Percentiles rank a stretch among this genome's conserved stretches.
Conservation (phyloP, 2,888 invertebrate genomes). For the Fragum sueziense region DNA sequence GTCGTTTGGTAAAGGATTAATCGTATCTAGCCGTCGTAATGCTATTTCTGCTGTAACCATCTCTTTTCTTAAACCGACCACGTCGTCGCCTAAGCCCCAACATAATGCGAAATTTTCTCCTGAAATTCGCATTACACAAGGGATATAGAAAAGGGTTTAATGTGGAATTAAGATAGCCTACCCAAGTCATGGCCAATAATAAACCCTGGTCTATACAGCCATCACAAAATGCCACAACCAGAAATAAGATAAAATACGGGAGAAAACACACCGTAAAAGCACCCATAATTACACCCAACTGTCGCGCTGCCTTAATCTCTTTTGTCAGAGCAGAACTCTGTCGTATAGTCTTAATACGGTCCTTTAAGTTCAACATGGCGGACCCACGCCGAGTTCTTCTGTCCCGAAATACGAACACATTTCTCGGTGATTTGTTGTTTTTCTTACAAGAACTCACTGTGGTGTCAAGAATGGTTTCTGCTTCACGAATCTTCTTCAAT, state of each 20-base stretch:
- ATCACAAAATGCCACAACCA: conserved; percentile 84
- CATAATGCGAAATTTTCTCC: conserved; percentile 81
- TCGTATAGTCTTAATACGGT: conserved; percentile 71
- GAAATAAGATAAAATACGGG: conserved; percentile 85
- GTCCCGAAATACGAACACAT: conserved; percentile 66
- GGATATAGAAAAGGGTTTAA: conserved; percentile 84
- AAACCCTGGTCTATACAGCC: conserved; percentile 82
- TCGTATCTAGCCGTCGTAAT: conserved; percentile 70
- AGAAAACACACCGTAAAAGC: conserved; percentile 86
- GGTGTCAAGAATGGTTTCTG: conserved; percentile 68
- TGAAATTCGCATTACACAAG: conserved; percentile 83
- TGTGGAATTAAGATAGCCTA: conserved; percentile 84
- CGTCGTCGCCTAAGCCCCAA: conserved; percentile 58
- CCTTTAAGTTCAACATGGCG: conserved; percentile 67
- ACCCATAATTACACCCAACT: conserved; percentile 85
- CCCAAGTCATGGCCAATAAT: conserved; percentile 83
- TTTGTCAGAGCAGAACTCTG: conserved; percentile 77
- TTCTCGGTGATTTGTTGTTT: conserved; percentile 36
- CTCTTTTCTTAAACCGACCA: conserved; percentile 42
- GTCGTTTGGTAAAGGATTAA: conserved; percentile 36
- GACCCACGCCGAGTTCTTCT: conserved; percentile 63
- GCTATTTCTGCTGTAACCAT: conserved; percentile 65
- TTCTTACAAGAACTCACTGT: conserved; percentile 60
- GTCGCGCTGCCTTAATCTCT: conserved; percentile 84
- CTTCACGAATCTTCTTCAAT: conserved; percentile 63